Conservation (phyloP, 2,113 vertebrate genomes). For the Danio rerio region DNA sequence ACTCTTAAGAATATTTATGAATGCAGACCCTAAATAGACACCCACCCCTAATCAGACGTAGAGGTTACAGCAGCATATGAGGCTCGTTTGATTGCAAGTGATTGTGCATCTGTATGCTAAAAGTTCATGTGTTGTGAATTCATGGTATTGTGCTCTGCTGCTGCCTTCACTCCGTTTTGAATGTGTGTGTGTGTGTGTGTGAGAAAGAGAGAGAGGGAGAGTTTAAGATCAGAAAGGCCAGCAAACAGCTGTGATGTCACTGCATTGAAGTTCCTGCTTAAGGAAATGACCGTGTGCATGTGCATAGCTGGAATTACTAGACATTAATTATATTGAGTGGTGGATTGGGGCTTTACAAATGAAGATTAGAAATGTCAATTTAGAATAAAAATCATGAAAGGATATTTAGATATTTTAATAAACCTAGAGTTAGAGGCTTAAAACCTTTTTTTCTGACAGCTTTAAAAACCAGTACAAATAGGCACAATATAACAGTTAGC, state of each 20-base stretch:
- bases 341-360: too few relatives aligned
- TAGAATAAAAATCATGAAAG: too few relatives aligned
- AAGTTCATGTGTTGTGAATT: constrained; percentile 6
- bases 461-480: too few relatives aligned
- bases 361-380: too few relatives aligned
- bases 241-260: background rate
- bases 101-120: constrained; percentile 36
- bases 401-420: too few relatives aligned
- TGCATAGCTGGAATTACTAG: background rate
- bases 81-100: constrained; percentile 14
- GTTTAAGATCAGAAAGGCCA: background rate
- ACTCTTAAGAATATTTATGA: too few relatives aligned
- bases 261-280: background rate
- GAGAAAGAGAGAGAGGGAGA: background rate
- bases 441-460: too few relatives aligned
- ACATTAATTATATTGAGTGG: background rate
- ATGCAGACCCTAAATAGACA: too few relatives aligned
- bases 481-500: too few relatives aligned
- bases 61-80: constrained; percentile 6
- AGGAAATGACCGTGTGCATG: background rate
- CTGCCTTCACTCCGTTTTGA: background rate
- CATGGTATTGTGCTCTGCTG: background rate
- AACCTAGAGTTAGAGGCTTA: too few relatives aligned
- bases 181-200: constrained; percentile 4
- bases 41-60: background rate